Base-by-base conservation (phyloP, 2,113 vertebrate genomes). In the Cottus gobio region DNA sequence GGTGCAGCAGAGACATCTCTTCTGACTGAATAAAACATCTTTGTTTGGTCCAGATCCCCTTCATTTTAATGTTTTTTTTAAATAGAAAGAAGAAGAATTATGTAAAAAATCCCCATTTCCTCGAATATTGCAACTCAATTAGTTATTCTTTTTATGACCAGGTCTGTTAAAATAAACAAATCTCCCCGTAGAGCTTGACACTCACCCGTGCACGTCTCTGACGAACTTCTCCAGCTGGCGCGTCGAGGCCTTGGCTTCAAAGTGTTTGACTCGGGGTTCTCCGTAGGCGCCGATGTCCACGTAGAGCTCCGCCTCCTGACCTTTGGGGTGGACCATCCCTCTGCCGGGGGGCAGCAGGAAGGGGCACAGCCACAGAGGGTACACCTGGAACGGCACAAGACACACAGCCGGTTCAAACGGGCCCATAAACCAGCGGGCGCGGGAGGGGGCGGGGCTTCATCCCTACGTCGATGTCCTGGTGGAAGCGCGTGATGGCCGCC, bases 221-320 rank as follows among this genome's bases (percentile, higher is more conserved):
- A 99, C 98, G 86, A 99, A 99, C 91, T 97, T 97, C 90, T 99
- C 98, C 90, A 99, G 91, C 89, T 96, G 97, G 34, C 97, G 95
- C 73, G 96, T 97, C 7, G 98, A 97, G 20, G 95, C 95, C 63
- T 91, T 96, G 64, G 98, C 97, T 90, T 98, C 95, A 84, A 99
- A 99, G 48, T 98, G 96, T 87, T 99, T 98, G 66, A 96, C 95
- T 18, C 91, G 94, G 0, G 98, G 98, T 65, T 98, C 96, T 46
- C 98, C 98, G 0, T 99, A 99, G 6, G 98, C 97, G 1, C 98
- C 98, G 0, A 99, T 96, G 73, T 99, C 98, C 75, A 99, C 97
- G 0, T 99, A 99, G 57, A 99, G 94, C 83, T 99, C 98, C 0
- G 94, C 42, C 91, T 98, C 95, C 2, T 97, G 87, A 18, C 96